Conservation (phyloP, 2,888 invertebrate species). For the Linyphia triangularis region DNA sequence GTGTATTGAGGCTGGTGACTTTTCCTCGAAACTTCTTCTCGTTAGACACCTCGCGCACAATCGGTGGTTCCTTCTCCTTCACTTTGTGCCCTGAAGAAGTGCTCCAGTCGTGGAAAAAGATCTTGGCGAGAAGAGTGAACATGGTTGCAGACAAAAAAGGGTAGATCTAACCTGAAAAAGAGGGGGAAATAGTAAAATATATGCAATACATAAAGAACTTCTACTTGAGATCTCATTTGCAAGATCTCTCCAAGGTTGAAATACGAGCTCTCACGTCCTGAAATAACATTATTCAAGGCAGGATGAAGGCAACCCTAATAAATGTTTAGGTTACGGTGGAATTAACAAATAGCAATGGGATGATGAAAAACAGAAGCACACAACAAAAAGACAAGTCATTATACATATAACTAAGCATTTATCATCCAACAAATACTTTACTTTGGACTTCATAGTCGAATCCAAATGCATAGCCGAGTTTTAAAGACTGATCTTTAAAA, state of each 20-base stretch:
- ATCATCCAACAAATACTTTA: slow-evolving; percentile 75
- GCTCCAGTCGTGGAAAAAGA: slow-evolving; percentile 19
- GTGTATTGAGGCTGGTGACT: slow-evolving; percentile 51
- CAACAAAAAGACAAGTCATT: slow-evolving; percentile 32
- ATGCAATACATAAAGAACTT: not conserved
- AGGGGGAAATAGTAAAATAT: slow-evolving; percentile 24
- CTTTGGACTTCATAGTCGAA: slow-evolving; percentile 74
- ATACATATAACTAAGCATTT: slow-evolving; percentile 68
- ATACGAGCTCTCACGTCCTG: not conserved
- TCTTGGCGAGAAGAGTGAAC: slow-evolving; percentile 56
- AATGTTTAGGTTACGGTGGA: not conserved
- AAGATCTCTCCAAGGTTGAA: not conserved
- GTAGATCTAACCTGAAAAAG: slow-evolving; percentile 47
- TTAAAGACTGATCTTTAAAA: slow-evolving; percentile 71
- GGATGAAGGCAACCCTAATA: not conserved
- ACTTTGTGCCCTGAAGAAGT: slow-evolving; percentile 46
- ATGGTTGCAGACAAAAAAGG: slow-evolving; percentile 21
- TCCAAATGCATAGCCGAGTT: slow-evolving; percentile 70
- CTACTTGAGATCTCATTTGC: not conserved
- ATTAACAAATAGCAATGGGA: not conserved
- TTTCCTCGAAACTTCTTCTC: slow-evolving; percentile 35
- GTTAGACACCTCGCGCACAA: not conserved
- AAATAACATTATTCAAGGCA: not conserved
- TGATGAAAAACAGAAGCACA: slow-evolving; percentile 41
- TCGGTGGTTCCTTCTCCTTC: slow-evolving; percentile 25